phyloP scores from a whole-genome alignment of 1,140 invertebrate species.

The Hyphantria cunea region DNA sequence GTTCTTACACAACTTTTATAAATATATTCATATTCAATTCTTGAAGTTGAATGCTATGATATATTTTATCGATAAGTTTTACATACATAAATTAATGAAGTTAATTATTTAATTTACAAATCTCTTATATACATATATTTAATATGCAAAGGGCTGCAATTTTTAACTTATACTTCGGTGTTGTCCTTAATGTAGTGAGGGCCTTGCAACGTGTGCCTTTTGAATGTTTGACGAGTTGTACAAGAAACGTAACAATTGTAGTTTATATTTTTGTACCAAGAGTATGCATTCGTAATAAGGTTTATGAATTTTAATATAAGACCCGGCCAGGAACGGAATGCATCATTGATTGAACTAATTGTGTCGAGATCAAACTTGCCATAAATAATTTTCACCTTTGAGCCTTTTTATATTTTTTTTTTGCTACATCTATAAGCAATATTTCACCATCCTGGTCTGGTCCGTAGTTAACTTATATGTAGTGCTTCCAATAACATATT shows the following conservation, averaged over 20 bases:
- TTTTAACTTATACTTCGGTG: background rate
- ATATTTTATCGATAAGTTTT: background rate
- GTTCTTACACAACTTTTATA: no score
- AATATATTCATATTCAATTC: no score
- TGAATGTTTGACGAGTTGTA: background rate
- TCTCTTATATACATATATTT: background rate
- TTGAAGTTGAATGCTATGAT: background rate
- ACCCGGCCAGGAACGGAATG: no score
- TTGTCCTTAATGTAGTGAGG: constrained; percentile 6
- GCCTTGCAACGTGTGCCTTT: constrained; percentile 52
- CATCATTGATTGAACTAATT: no score
- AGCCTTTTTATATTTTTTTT: no score
- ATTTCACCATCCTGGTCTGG: no score
- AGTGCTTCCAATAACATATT: constrained; percentile 55
- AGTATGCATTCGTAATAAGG: constrained; percentile 6
- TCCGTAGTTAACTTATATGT: constrained; percentile 22
- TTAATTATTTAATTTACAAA: background rate
- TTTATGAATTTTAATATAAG: no score
- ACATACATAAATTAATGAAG: background rate
- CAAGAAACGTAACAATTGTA: constrained; percentile 7
- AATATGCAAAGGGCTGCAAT: background rate
- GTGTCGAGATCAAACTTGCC: no score
- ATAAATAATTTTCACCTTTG: no score
- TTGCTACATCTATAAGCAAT: no score
- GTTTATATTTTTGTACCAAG: constrained; percentile 28